phyloP scores from a whole-genome alignment of 1,140 invertebrate genomes.

The Drosophila persimilis region DNA sequence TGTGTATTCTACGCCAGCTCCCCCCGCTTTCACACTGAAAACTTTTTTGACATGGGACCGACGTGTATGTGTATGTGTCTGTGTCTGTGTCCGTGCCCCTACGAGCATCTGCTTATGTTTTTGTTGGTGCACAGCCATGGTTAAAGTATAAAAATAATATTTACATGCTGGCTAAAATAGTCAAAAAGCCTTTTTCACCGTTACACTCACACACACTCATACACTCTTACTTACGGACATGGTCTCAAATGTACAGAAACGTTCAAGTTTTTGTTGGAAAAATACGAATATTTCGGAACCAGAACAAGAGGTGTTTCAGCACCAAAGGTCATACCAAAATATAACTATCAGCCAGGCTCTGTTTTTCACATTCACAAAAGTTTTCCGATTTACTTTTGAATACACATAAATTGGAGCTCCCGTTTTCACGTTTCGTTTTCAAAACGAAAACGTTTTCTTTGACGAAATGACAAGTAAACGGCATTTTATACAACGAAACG shows the following conservation, averaged over 20 bases:
- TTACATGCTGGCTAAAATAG: slow-evolving; percentile 67
- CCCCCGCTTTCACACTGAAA: slow-evolving; percentile 33
- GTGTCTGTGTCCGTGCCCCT: not conserved
- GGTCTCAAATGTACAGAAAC: slow-evolving; percentile 1
- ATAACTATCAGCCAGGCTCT: too few species aligned
- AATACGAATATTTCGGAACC: too few species aligned
- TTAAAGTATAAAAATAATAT: slow-evolving; percentile 73
- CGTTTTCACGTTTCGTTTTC: too few species aligned
- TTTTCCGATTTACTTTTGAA: too few species aligned
- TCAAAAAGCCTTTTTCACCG: slow-evolving; percentile 63
- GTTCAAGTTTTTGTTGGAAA: slow-evolving; percentile 2
- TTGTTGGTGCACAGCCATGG: slow-evolving; percentile 29
- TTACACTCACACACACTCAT: slow-evolving; percentile 24
- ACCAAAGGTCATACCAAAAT: not conserved
- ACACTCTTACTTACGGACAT: not conserved
- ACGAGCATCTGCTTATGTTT: not conserved
- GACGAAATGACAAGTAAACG: too few species aligned
- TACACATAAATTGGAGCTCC: too few species aligned
- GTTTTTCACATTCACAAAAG: too few species aligned
- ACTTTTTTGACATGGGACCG: slow-evolving; percentile 49
- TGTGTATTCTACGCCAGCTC: slow-evolving; percentile 29
- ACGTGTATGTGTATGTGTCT: not conserved
- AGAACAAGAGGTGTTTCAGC: too few species aligned
- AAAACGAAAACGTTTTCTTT: too few species aligned
- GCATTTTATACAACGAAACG: too few species aligned